Evolutionary conservation across 92 coral and sea anemone genomes (phyloP).

Genomic region (Actinernus sp.): DNA sequence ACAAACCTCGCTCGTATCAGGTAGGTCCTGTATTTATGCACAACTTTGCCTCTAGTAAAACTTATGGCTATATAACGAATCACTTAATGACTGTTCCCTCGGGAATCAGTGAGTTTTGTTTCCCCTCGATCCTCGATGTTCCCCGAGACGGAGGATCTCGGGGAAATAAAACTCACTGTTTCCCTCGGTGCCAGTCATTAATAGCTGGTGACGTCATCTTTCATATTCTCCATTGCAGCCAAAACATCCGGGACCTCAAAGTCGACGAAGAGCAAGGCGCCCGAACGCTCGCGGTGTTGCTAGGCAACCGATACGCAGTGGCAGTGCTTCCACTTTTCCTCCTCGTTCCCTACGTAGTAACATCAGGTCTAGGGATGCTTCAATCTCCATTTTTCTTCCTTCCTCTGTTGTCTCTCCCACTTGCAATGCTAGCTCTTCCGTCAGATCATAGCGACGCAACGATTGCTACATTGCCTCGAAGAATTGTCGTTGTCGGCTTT

Average conservation of each 20-base stretch:
- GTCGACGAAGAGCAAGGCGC: constrained; percentile 61
- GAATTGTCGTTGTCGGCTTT: constrained; percentile 45
- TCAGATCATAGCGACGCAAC: constrained; percentile 50
- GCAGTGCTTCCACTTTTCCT: constrained; percentile 61
- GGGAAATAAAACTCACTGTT: too few relatives aligned
- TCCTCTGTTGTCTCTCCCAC: constrained; percentile 70
- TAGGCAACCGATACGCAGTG: constrained; percentile 69
- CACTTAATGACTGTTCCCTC: too few relatives aligned
- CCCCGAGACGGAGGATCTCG: too few relatives aligned
- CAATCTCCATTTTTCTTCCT: constrained; percentile 46
- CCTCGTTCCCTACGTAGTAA: constrained; percentile 67
- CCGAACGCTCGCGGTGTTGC: constrained; percentile 73
- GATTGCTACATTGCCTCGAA: constrained; percentile 47
- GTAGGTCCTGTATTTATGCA: too few relatives aligned
- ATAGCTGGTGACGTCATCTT: too few relatives aligned
- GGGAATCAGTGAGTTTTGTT: too few relatives aligned
- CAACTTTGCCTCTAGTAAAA: too few relatives aligned
- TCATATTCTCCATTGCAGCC: too few relatives aligned
- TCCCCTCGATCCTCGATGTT: too few relatives aligned
- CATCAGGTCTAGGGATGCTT: constrained; percentile 29
- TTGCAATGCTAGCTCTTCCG: constrained; percentile 62
- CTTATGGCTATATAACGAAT: too few relatives aligned
- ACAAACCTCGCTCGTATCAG: too few relatives aligned
- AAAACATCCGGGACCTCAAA: constrained; percentile 82
- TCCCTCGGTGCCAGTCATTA: too few relatives aligned